Conservation (phyloP, 1,140 invertebrate species). For the Sycophaga agraensis region DNA sequence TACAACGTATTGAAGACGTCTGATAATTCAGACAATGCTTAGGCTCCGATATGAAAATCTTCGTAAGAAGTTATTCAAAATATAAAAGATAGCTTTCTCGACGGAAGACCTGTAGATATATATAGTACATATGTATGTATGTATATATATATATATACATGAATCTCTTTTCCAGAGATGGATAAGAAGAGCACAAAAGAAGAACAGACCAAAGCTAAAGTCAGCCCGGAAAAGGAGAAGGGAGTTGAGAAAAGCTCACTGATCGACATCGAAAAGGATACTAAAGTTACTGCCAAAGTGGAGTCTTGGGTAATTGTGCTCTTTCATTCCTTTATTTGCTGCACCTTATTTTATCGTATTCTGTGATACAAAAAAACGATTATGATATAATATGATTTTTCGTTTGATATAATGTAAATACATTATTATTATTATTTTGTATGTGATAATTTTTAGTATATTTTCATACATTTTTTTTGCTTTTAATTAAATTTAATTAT, state of each 20-base stretch:
- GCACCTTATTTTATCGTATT: too few relatives aligned
- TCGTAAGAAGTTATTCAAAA: neutral
- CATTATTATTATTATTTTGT: too few relatives aligned
- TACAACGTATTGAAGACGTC: constrained; percentile 1
- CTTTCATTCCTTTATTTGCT: neutral
- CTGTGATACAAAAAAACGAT: neutral
- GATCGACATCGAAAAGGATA: constrained; percentile 48
- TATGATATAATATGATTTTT: too few relatives aligned
- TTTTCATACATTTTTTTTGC: too few relatives aligned
- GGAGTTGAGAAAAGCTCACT: constrained; percentile 43
- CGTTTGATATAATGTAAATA: too few relatives aligned
- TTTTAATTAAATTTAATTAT: too few relatives aligned
- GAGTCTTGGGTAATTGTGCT: constrained; percentile 39
- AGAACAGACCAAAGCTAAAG: neutral
- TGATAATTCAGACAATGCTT: neutral
- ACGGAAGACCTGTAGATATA: too few relatives aligned
- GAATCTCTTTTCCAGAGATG: constrained; percentile 5
- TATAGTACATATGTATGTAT: too few relatives aligned
- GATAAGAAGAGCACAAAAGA: constrained; percentile 10
- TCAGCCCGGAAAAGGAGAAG: constrained; percentile 22
- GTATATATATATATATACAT: neutral
- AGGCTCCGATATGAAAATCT: neutral
- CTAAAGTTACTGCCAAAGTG: constrained; percentile 40
- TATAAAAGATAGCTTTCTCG: constrained; percentile 5
- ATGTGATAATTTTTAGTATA: too few relatives aligned